These are phyloP conservation scores for Spheniscus humboldti DNA, from an alignment of 2,797 vertebrate genomes.

Conservation along the genomic window DNA sequence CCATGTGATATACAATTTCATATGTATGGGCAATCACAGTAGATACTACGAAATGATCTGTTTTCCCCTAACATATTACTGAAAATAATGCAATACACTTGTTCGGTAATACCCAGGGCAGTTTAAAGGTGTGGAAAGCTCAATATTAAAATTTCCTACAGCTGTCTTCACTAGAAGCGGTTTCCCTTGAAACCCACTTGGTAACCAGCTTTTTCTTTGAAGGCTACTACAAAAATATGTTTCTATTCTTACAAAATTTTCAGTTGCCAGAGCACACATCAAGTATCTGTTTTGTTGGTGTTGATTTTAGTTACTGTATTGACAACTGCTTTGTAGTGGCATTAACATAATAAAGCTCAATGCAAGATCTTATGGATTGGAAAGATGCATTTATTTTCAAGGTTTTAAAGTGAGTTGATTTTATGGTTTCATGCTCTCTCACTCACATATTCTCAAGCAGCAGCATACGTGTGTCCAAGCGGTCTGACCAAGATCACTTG, in stretches of 20 bases:
- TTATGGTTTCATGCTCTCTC: background rate
- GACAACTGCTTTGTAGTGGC: background rate
- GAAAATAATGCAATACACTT: background rate
- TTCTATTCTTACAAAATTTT: background rate
- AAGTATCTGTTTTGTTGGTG: background rate
- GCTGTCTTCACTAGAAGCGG: background rate
- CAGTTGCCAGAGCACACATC: background rate
- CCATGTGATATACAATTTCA: background rate
- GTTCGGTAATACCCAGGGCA: background rate
- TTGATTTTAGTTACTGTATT: background rate
- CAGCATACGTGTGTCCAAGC: rapidly evolving
- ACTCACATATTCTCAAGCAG: background rate
- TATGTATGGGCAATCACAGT: background rate
- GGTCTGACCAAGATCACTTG: background rate
- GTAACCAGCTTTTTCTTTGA: background rate
- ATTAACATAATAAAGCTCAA: background rate
- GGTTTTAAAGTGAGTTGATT: background rate
- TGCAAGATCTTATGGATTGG: background rate
- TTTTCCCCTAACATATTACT: background rate
- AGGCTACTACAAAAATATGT: background rate
- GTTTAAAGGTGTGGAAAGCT: background rate
- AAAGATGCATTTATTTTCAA: background rate
- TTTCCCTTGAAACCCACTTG: background rate
- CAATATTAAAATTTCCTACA: background rate
- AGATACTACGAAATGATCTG: background rate